Evolutionary conservation across 2,113 vertebrate species (phyloP).

Genomic region (Setophaga petechia): DNA sequence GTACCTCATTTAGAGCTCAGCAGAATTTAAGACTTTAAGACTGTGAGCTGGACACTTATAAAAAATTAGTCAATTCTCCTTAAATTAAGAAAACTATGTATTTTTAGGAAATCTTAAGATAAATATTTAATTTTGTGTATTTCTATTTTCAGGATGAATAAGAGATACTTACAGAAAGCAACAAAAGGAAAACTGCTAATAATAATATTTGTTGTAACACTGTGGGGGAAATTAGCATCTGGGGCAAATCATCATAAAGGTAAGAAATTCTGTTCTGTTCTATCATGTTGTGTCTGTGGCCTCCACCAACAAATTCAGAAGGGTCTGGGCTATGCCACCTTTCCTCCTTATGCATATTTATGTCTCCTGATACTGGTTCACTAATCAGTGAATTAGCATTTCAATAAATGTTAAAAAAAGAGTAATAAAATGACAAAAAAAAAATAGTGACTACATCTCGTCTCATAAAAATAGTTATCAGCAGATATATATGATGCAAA

Average conservation of each 20-base stretch:
- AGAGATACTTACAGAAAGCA: constrained; percentile 85
- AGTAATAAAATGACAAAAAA: neutral
- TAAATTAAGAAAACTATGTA: neutral
- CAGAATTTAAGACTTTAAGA: neutral
- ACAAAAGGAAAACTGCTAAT: constrained; percentile 90
- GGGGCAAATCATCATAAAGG: constrained; percentile 89
- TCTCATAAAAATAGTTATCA: neutral
- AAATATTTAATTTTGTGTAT: neutral
- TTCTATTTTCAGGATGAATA: constrained; percentile 89
- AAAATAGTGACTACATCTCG: neutral
- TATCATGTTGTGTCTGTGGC: neutral
- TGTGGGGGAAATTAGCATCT: constrained; percentile 85
- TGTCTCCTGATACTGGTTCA: neutral
- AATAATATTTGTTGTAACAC: constrained; percentile 88
- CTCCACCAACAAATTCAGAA: neutral
- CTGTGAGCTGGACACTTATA: neutral
- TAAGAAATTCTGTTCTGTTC: constrained; percentile 67
- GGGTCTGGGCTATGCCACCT: neutral
- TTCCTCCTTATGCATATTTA: neutral
- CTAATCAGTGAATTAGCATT: neutral
- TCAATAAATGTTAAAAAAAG: neutral
- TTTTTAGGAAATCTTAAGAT: neutral
- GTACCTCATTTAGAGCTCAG: neutral
- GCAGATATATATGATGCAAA: neutral
- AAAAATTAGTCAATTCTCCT: neutral